phyloP scores from a whole-genome alignment of 2,888 invertebrate species.

The Lasiommata megera region DNA sequence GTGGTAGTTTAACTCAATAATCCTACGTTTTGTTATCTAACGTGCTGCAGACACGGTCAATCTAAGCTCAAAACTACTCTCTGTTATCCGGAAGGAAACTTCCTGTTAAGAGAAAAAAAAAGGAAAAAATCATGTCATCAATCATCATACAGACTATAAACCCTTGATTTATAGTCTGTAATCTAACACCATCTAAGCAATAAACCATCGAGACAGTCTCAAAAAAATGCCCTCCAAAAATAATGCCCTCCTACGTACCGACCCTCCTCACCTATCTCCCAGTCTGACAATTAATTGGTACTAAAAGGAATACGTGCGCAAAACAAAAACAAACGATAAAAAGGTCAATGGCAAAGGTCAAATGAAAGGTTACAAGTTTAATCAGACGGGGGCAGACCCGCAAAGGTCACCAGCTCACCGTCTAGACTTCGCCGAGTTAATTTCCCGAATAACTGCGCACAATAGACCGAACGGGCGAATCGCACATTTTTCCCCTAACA shows the following conservation, averaged over 20 bases:
- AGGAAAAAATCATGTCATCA: too few relatives aligned
- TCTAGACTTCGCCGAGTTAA: constrained; percentile 59
- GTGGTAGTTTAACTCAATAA: too few relatives aligned
- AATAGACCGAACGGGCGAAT: constrained; percentile 48
- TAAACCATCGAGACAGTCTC: too few relatives aligned
- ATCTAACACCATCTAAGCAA: too few relatives aligned
- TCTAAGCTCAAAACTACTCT: too few relatives aligned
- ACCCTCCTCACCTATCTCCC: neutral
- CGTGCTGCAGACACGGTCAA: too few relatives aligned
- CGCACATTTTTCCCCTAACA: constrained; percentile 50
- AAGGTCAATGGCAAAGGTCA: constrained; percentile 18
- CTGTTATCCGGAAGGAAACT: too few relatives aligned
- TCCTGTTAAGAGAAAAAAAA: too few relatives aligned
- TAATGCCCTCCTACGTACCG: neutral
- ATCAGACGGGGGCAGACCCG: constrained; percentile 1
- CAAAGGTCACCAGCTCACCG: constrained; percentile 25
- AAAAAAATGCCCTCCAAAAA: neutral
- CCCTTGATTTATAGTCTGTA: too few relatives aligned
- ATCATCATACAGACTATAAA: too few relatives aligned
- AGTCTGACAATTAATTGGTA: neutral
- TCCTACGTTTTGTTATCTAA: too few relatives aligned
- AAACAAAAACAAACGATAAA: constrained; percentile 18
- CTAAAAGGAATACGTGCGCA: neutral
- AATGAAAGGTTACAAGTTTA: constrained; percentile 14
- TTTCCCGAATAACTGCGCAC: constrained; percentile 63